phyloP scores from a whole-genome alignment of 2,888 invertebrate genomes.

The Stenoptilia bipunctidactyla region DNA sequence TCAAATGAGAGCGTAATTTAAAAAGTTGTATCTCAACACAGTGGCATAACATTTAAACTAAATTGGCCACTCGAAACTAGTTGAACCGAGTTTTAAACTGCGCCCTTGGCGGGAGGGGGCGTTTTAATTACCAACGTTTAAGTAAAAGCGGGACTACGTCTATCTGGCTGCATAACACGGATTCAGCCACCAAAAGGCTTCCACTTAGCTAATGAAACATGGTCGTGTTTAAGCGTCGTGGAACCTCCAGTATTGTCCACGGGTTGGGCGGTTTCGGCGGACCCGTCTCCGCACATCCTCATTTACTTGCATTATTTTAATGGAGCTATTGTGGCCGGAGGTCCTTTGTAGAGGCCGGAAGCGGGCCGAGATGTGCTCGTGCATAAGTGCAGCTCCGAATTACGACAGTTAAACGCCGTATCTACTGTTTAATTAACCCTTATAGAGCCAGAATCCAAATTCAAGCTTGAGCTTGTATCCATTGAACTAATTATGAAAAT shows the following conservation, averaged over 20 bases:
- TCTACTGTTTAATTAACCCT: slow-evolving; percentile 35
- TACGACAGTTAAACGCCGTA: slow-evolving; percentile 24
- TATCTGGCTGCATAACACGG: slow-evolving; percentile 65
- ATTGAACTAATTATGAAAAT: slow-evolving; percentile 62
- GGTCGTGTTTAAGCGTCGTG: slow-evolving; percentile 63
- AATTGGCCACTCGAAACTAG: slow-evolving; percentile 62
- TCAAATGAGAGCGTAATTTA: slow-evolving; percentile 18
- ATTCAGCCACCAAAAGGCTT: slow-evolving; percentile 70
- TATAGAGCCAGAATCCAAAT: neutral
- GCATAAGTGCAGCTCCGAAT: slow-evolving; percentile 62
- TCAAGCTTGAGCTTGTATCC: slow-evolving; percentile 32
- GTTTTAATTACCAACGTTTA: slow-evolving; percentile 69
- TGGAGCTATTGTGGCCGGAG: slow-evolving; percentile 67
- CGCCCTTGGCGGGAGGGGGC: slow-evolving; percentile 52
- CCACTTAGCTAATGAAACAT: slow-evolving; percentile 74
- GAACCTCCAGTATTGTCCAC: slow-evolving; percentile 41
- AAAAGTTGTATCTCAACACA: slow-evolving; percentile 30
- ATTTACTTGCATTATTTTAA: slow-evolving; percentile 72
- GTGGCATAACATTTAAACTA: slow-evolving; percentile 49
- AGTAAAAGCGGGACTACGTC: slow-evolving; percentile 65
- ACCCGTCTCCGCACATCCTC: slow-evolving; percentile 65
- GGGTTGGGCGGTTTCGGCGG: slow-evolving; percentile 51
- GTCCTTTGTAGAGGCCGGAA: slow-evolving; percentile 62
- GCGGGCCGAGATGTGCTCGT: slow-evolving; percentile 55
- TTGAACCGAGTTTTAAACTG: slow-evolving; percentile 62